Evolutionary conservation across 2,797 vertebrate genomes (phyloP).

Genomic region (Tapera naevia): DNA sequence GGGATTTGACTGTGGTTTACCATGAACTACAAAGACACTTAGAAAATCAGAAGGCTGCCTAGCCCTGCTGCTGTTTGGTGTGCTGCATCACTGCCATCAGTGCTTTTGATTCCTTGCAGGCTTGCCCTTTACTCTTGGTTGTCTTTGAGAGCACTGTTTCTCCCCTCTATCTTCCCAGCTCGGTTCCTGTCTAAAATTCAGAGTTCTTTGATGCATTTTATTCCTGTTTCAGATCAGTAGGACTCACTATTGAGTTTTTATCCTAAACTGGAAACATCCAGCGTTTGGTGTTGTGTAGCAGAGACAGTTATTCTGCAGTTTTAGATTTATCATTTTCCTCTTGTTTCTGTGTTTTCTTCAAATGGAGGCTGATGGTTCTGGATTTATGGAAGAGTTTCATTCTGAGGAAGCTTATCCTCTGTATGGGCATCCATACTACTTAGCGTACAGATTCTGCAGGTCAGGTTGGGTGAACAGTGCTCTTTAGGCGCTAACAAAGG

Average conservation of each 20-base stretch:
- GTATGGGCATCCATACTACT: not conserved
- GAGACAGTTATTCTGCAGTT: not conserved
- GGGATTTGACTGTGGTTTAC: not conserved
- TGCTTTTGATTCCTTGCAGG: not conserved
- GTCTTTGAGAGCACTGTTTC: not conserved
- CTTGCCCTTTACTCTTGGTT: not conserved
- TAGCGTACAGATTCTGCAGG: not conserved
- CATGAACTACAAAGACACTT: conserved; percentile 2
- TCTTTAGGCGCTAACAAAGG: not conserved
- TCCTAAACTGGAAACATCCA: not conserved
- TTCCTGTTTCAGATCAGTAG: not conserved
- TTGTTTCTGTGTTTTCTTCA: not conserved
- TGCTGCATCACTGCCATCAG: not conserved
- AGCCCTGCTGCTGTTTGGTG: not conserved
- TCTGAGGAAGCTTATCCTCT: not conserved
- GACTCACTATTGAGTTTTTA: not conserved
- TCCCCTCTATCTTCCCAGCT: not conserved
- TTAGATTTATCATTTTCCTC: not conserved
- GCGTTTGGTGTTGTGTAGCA: not conserved
- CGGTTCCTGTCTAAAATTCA: not conserved
- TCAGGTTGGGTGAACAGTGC: not conserved
- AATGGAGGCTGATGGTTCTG: not conserved
- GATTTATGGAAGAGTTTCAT: not conserved
- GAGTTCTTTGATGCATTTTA: not conserved
- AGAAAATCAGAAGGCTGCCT: not conserved